phyloP scores from a whole-genome alignment of 2,888 invertebrate genomes.

The Melinopterus prodromus region DNA sequence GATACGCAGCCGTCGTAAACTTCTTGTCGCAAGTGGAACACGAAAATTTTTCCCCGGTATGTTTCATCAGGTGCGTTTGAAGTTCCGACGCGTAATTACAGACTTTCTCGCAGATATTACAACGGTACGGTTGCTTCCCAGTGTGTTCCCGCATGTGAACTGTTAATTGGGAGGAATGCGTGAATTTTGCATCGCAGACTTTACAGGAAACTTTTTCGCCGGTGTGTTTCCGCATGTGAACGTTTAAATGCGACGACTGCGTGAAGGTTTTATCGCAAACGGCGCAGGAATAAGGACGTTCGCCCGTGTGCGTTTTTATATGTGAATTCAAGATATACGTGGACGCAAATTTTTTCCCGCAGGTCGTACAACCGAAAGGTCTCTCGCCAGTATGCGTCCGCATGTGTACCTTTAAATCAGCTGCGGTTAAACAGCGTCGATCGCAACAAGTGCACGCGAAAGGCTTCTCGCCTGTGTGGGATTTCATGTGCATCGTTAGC shows the following conservation, averaged over 20 bases:
- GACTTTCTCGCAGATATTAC: slow-evolving; percentile 56
- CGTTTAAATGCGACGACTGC: slow-evolving; percentile 67
- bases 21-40: slow-evolving; percentile 56
- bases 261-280: slow-evolving; percentile 68
- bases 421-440: slow-evolving; percentile 64
- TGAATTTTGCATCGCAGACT: slow-evolving; percentile 55
- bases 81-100: slow-evolving; percentile 56
- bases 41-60: slow-evolving; percentile 55
- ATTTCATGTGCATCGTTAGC: slow-evolving; percentile 63
- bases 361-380: slow-evolving; percentile 54
- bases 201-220: slow-evolving; percentile 62
- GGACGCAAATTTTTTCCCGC: slow-evolving; percentile 66
- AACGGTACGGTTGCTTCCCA: slow-evolving; percentile 57
- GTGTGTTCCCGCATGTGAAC: slow-evolving; percentile 59
- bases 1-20: slow-evolving; percentile 55
- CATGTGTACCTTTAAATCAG: slow-evolving; percentile 64
- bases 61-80: slow-evolving; percentile 56
- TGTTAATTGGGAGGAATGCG: slow-evolving; percentile 58
- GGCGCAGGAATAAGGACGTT: slow-evolving; percentile 67
- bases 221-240: slow-evolving; percentile 67
- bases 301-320: slow-evolving; percentile 69
- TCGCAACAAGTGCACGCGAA: slow-evolving; percentile 66
- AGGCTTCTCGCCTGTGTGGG: slow-evolving; percentile 65
- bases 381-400: slow-evolving; percentile 58
- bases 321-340: slow-evolving; percentile 69